These are phyloP conservation scores for Microplitis deprimator DNA, from an alignment of 2,888 invertebrate genomes.

Conservation along the genomic window DNA sequence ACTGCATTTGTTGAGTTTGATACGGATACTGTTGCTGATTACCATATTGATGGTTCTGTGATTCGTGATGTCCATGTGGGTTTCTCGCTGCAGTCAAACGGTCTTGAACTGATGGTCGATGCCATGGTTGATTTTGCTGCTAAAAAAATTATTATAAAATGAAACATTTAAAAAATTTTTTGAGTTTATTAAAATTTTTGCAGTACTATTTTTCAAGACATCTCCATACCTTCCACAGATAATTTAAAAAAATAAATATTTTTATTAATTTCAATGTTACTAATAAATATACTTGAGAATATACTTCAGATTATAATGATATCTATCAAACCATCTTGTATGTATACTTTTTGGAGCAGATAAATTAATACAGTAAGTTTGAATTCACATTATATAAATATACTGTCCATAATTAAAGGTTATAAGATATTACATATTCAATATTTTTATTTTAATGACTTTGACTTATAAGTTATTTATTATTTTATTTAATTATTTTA, in stretches of 20 bases:
- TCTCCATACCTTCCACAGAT: background rate
- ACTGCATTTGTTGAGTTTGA: constrained; percentile 52
- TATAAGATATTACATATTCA: background rate
- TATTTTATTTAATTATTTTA: background rate
- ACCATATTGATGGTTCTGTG: constrained; percentile 43
- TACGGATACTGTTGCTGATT: constrained; percentile 49
- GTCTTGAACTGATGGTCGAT: constrained; percentile 59
- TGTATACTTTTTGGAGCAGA: background rate
- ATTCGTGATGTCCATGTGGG: constrained; percentile 45
- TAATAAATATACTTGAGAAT: too few species aligned
- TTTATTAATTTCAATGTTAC: background rate
- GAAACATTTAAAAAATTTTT: background rate
- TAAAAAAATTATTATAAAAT: constrained; percentile 23
- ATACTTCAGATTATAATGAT: too few species aligned
- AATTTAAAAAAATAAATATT: background rate
- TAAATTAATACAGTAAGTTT: background rate
- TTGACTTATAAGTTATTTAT: background rate
- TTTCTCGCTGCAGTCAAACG: constrained; percentile 59
- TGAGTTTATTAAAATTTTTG: background rate
- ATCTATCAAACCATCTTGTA: background rate
- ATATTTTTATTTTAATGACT: background rate
- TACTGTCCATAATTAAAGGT: background rate
- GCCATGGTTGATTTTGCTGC: constrained; percentile 41
- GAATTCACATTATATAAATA: background rate
- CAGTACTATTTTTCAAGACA: background rate